Percentiles rank a stretch among this genome's conserved stretches.
Conservation (phyloP, 2,113 vertebrate genomes). For the Cephalopterus ornatus region DNA sequence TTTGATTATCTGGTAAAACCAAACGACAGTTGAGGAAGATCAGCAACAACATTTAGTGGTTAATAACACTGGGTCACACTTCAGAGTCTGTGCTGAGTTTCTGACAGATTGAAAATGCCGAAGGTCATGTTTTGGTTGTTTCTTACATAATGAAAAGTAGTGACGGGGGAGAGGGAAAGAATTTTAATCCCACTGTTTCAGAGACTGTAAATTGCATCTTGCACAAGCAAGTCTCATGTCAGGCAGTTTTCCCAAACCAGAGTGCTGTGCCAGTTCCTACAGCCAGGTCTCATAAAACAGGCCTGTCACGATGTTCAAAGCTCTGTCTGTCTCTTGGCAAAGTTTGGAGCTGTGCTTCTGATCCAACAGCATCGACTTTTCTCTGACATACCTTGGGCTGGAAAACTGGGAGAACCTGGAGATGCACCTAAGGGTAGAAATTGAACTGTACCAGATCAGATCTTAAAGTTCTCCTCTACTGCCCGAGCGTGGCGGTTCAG, state of each 20-base stretch:
- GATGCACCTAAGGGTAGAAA: neutral
- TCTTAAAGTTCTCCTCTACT: neutral
- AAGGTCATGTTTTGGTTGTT: neutral
- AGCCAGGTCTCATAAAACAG: constrained; percentile 22
- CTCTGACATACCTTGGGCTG: neutral
- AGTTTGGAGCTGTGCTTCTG: neutral
- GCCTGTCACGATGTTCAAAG: neutral
- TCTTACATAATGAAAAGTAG: neutral
- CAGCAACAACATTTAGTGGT: neutral
- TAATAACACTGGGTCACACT: neutral
- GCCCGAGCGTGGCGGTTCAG: too few species aligned
- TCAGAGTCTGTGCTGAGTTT: neutral
- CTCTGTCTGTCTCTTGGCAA: neutral
- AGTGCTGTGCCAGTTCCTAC: neutral
- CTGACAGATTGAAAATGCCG: neutral
- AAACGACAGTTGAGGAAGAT: neutral
- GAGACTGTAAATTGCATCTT: constrained; percentile 4
- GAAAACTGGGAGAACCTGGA: neutral
- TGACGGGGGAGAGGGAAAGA: neutral
- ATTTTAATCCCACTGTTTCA: constrained; percentile 43
- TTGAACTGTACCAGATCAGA: neutral
- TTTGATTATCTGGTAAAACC: neutral
- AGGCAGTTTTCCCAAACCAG: neutral
- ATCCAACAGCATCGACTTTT: neutral
- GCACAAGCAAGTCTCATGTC: neutral